A percentile compares a stretch with the other conserved stretches of the same genome.
Conservation (phyloP, 2,113 vertebrate genomes). For the Erythrocebus patas region DNA sequence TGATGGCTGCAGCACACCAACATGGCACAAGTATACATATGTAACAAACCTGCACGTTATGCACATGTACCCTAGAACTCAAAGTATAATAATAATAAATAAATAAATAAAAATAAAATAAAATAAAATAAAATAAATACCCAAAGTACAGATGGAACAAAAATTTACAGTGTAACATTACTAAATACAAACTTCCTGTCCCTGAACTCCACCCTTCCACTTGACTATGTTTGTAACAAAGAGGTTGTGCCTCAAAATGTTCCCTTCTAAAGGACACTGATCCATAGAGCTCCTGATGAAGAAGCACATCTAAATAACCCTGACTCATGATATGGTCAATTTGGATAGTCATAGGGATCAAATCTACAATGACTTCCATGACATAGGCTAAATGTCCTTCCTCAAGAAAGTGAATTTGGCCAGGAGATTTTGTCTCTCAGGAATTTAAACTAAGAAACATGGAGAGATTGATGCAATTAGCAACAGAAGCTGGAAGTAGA, state of each 20-base stretch:
- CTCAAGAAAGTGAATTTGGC: background rate
- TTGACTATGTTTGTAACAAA: background rate
- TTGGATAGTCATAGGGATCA: background rate
- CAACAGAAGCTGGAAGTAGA: background rate
- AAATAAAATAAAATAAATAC: background rate
- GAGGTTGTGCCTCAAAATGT: background rate
- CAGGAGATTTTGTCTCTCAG: background rate
- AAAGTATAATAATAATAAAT: no score
- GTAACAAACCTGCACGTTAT: no score
- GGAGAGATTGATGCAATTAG: background rate
- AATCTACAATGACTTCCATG: background rate
- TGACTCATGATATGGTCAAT: background rate
- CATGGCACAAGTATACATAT: no score
- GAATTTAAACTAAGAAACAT: background rate
- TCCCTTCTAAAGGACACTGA: background rate
- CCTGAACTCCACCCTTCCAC: background rate
- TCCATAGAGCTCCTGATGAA: background rate
- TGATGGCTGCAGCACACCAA: no score
- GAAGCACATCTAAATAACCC: background rate
- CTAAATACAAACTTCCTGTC: background rate
- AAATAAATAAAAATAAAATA: no score
- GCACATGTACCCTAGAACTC: no score
- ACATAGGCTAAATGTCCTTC: background rate
- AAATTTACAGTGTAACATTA: background rate
- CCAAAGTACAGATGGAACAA: background rate